A percentile compares a stretch with the other conserved stretches of the same genome.
These are phyloP conservation scores for Lepidotrigona ventralis DNA, from an alignment of 1,140 invertebrate genomes.

Conservation along the genomic window DNA sequence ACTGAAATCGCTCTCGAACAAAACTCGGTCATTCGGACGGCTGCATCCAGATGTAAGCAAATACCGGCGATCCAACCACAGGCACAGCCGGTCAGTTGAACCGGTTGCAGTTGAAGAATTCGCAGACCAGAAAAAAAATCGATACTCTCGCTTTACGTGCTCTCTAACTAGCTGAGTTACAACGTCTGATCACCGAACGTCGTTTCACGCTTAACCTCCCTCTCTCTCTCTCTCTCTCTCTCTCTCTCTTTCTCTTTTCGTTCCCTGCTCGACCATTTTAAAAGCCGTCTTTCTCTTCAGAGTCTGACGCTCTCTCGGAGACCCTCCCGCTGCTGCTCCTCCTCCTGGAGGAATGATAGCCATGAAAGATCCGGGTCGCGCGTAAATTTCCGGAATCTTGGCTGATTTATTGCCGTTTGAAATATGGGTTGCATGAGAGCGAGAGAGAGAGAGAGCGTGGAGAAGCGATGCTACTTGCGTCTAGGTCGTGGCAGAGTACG, in stretches of 20 bases:
- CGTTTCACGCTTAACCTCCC: slow-evolving; percentile 45
- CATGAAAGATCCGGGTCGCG: slow-evolving; percentile 59
- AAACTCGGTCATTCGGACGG: slow-evolving; percentile 24
- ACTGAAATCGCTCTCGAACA: neutral
- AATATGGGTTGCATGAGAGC: slow-evolving; percentile 63
- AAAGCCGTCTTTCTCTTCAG: slow-evolving; percentile 8
- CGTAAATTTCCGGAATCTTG: slow-evolving; percentile 70
- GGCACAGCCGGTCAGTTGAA: neutral
- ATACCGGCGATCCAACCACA: neutral
- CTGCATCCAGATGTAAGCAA: neutral
- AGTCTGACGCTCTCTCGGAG: neutral
- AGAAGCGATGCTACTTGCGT: slow-evolving; percentile 8
- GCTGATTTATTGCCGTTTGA: slow-evolving; percentile 67
- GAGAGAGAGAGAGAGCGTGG: neutral
- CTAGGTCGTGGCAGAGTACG: slow-evolving; percentile 59
- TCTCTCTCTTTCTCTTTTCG: slow-evolving; percentile 21
- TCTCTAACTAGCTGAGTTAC: slow-evolving; percentile 36
- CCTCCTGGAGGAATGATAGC: slow-evolving; percentile 45
- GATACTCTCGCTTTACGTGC: slow-evolving; percentile 31
- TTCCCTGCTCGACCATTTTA: neutral
- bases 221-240: slow-evolving; percentile 11
- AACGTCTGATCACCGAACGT: slow-evolving; percentile 39
- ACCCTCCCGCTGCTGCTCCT: slow-evolving; percentile 12
- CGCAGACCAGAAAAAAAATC: slow-evolving; percentile 44
- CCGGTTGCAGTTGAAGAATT: slow-evolving; percentile 33